phyloP scores from a whole-genome alignment of 2,113 vertebrate genomes.

The Microcebus murinus region DNA sequence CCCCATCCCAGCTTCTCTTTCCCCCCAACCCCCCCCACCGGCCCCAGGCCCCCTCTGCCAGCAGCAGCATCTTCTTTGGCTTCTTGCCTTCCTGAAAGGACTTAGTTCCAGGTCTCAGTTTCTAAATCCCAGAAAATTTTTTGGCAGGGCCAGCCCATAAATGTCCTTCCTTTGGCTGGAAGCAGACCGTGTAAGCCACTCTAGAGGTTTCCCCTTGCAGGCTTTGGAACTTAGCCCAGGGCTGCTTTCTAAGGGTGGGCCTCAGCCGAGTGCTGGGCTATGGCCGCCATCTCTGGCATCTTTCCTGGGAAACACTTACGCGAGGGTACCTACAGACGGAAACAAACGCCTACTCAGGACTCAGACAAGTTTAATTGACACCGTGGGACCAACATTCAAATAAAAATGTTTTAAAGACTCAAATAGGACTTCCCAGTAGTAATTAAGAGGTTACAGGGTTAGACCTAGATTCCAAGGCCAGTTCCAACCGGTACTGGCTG shows the following conservation, averaged over 20 bases:
- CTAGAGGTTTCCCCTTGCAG: background rate
- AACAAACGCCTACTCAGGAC: background rate
- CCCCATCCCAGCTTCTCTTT: background rate
- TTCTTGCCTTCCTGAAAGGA: constrained; percentile 25
- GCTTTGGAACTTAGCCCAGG: background rate
- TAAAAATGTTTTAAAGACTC: background rate
- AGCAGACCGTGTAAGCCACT: background rate
- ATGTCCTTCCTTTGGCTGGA: background rate
- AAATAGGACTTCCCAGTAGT: background rate
- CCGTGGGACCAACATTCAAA: background rate
- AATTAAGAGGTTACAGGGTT: background rate
- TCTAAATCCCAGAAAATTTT: background rate
- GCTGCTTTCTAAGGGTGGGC: background rate
- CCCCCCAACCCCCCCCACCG: background rate
- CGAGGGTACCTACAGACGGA: background rate
- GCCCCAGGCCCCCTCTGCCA: background rate
- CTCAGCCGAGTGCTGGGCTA: background rate
- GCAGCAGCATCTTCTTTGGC: background rate
- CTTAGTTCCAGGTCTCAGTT: background rate
- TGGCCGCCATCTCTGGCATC: background rate
- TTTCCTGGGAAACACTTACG: constrained; percentile 6
- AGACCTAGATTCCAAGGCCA: background rate
- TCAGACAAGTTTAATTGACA: background rate
- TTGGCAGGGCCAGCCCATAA: background rate
- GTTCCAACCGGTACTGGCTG: background rate